These are phyloP conservation scores for Tachycineta bicolor DNA, from an alignment of 2,113 vertebrate species.

Conservation along the genomic window DNA sequence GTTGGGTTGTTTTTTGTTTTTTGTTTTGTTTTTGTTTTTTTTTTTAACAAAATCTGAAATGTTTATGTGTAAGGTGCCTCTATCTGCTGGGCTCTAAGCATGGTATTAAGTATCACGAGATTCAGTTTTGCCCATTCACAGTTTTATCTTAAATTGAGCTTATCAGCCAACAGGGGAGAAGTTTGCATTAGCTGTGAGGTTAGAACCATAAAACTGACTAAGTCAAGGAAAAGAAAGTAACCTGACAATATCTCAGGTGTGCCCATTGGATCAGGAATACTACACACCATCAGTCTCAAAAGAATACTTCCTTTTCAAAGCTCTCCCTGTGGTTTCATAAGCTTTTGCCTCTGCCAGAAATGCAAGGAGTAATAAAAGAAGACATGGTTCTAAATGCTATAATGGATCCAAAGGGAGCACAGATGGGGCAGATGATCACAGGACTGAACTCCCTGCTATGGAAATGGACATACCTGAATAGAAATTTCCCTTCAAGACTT, in stretches of 20 bases:
- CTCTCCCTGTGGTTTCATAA: conserved; percentile 57
- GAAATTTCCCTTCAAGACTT: conserved; percentile 48
- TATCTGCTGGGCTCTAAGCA: not conserved
- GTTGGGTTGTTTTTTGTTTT: too few species aligned
- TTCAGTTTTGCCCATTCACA: not conserved
- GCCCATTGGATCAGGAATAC: conserved; percentile 48
- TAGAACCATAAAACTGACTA: conserved; percentile 60
- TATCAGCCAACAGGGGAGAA: conserved; percentile 13
- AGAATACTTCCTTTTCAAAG: conserved; percentile 59
- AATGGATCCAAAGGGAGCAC: conserved; percentile 33
- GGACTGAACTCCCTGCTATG: conserved; percentile 2
- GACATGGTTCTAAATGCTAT: conserved; percentile 58
- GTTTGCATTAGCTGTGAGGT: conserved; percentile 52
- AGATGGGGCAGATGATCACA: conserved; percentile 55
- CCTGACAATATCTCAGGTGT: conserved; percentile 60
- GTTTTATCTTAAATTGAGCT: conserved; percentile 14
- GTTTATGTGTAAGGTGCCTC: not conserved
- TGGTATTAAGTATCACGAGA: not conserved
- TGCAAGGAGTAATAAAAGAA: conserved; percentile 71
- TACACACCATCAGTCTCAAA: not conserved
- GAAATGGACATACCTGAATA: conserved; percentile 8
- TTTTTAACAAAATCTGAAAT: not conserved
- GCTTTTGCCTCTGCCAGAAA: conserved; percentile 69
- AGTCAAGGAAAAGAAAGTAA: conserved; percentile 63
- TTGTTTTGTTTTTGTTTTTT: too few species aligned